Percentiles rank a stretch among this genome's conserved stretches.
Conservation (phyloP, 2,888 invertebrate genomes). For the Emmelina monodactyla region DNA sequence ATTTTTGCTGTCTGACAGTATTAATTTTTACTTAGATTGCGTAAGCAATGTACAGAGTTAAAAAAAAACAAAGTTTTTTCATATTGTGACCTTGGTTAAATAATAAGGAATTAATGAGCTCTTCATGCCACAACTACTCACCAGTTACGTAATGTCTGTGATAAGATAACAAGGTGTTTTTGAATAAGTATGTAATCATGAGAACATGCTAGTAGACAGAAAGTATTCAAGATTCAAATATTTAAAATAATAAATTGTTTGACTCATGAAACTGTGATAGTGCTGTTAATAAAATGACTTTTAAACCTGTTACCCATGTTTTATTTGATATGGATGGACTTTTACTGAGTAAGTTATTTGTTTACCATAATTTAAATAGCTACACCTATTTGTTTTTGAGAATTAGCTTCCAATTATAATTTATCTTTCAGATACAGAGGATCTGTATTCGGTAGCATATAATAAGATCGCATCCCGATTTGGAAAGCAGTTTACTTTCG, state of each 20-base stretch:
- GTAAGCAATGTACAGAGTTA: too few species aligned
- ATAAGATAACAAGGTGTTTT: constrained; percentile 17
- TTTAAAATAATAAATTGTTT: too few species aligned
- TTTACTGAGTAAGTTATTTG: constrained; percentile 38
- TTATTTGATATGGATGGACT: constrained; percentile 59
- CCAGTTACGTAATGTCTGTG: constrained; percentile 5
- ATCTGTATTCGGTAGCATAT: constrained; percentile 76
- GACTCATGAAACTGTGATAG: too few species aligned
- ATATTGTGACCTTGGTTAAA: too few species aligned
- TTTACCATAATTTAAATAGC: neutral
- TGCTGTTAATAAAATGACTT: constrained; percentile 35
- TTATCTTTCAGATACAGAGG: constrained; percentile 77
- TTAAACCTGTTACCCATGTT: constrained; percentile 35
- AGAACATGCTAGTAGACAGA: neutral
- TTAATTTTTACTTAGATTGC: too few species aligned
- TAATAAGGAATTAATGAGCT: too few species aligned
- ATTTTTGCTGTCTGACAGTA: too few species aligned
- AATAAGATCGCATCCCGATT: constrained; percentile 72
- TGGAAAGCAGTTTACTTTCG: constrained; percentile 80
- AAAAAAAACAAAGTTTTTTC: too few species aligned
- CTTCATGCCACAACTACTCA: too few species aligned
- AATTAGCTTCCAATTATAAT: too few species aligned
- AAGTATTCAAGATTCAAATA: too few species aligned
- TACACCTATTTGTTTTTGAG: neutral
- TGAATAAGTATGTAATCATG: neutral